Percentiles rank a stretch among this genome's conserved stretches.
Evolutionary conservation across 2,113 vertebrate species (phyloP).

Genomic region (Pycnonotus jocosus): DNA sequence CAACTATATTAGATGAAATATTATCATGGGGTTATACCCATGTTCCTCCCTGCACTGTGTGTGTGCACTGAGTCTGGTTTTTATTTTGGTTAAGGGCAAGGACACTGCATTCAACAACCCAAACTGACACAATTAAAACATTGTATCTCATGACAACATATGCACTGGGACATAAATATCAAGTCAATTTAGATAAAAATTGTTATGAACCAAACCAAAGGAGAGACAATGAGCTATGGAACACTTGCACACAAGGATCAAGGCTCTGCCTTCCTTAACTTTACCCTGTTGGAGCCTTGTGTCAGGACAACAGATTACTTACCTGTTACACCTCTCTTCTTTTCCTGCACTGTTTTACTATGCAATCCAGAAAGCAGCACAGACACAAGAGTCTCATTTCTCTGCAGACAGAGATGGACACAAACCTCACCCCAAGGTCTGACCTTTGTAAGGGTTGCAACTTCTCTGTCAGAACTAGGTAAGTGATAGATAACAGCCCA

Average conservation of each 20-base stretch:
- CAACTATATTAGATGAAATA: not conserved
- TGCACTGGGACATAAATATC: conserved; percentile 37
- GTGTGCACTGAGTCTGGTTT: conserved; percentile 12
- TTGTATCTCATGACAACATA: conserved; percentile 10
- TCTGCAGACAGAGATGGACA: not conserved
- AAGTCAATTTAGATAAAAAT: conserved; percentile 7
- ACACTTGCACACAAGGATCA: not conserved
- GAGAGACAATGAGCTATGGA: not conserved
- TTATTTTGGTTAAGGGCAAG: conserved; percentile 60
- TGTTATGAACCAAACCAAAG: conserved; percentile 14
- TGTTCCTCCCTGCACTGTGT: not conserved
- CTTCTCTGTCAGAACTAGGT: not conserved
- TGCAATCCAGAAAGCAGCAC: not conserved
- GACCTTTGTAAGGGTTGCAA: conserved; percentile 19
- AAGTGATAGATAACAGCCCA: conserved; percentile 24
- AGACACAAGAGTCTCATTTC: not conserved
- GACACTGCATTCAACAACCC: conserved; percentile 30
- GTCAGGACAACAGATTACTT: not conserved
- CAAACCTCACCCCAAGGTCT: not conserved
- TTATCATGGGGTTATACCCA: not conserved
- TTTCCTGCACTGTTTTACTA: not conserved
- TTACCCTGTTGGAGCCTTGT: not conserved
- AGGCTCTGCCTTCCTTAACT: not conserved
- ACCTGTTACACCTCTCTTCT: not conserved
- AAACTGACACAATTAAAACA: conserved; percentile 57